Base-by-base conservation (phyloP, 2,888 invertebrate species). In the Hanleya hanleyi region DNA sequence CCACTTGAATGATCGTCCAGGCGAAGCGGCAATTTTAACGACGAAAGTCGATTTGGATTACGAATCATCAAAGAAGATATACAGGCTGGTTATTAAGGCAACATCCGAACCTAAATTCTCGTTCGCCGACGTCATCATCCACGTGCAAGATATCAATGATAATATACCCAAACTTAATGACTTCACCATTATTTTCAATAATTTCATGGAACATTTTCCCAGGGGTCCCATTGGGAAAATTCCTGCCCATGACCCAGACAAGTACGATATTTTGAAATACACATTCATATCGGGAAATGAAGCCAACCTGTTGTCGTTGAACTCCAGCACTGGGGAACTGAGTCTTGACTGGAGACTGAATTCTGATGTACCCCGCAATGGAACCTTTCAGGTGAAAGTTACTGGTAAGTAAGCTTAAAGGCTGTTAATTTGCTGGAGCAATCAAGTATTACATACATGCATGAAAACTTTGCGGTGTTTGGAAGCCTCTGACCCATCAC, bases 191-290 rank as follows among this genome's bases (percentile, higher is more conserved):
- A 95, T 99, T 67, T 97, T 98, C 91, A 98, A 98, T 91, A 98
- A 98, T 87, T 98, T 95, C 90, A 95, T 95, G 81, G 96, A 97
- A 84, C 95, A 96, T 86, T 98, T 98, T 88, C 97, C 98, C 0
- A 94, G 95, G n/a, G 95, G 95, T 0, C 94, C 96, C 0, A 96
- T 98, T 84, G 98, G 98, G 0, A 93, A 94, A 71, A 95, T 98
- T 38, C 98, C 98, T 0, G 98, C 98, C 0, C 94, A 94, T 86
- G 98, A 99, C 91, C 97, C 97, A 15, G 98, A 98, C 91, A 96
- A 97, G 36, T 84, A 78, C 70, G 83, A 86, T 71, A 92, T 94
- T 91, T 91, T 97, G 0, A 93, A 93, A 74, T 98, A 96, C 91
- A 93, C 94, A 38, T 96, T 98, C 75, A 90, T 97, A 0, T 95